Percentiles rank a stretch among this genome's conserved stretches.
Evolutionary conservation across 2,797 vertebrate genomes (phyloP).

Genomic region (Sebastes taczanowskii): DNA sequence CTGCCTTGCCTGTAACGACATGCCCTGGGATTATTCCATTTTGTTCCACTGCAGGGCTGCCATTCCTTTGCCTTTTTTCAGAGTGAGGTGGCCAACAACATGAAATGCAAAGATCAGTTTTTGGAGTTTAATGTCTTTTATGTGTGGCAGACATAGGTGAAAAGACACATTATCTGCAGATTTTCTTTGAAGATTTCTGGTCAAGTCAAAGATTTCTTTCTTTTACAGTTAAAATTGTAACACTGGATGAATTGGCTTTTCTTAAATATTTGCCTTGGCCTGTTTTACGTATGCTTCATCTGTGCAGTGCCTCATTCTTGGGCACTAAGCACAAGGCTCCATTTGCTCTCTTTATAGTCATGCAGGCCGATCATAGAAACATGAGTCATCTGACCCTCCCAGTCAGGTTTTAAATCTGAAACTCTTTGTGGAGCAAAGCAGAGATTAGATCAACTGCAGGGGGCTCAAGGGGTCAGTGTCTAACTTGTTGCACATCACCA

Average conservation of each 20-base stretch:
- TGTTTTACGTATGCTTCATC: slow-evolving; percentile 26
- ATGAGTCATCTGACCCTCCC: slow-evolving; percentile 81
- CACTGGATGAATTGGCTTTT: not conserved
- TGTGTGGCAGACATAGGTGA: not conserved
- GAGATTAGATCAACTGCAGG: slow-evolving; percentile 58
- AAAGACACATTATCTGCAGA: not conserved
- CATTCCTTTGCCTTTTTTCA: slow-evolving; percentile 66
- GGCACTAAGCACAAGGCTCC: slow-evolving; percentile 62
- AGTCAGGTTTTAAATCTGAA: slow-evolving; percentile 71
- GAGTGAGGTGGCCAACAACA: slow-evolving; percentile 24
- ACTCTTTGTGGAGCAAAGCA: slow-evolving; percentile 68
- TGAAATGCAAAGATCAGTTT: slow-evolving; percentile 21
- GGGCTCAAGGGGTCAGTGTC: slow-evolving; percentile 57
- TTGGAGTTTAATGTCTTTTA: not conserved
- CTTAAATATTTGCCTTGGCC: slow-evolving; percentile 13
- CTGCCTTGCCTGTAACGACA: slow-evolving; percentile 74
- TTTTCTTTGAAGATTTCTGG: not conserved
- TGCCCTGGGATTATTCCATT: slow-evolving; percentile 75
- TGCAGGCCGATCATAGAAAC: slow-evolving; percentile 78
- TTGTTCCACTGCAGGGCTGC: slow-evolving; percentile 59
- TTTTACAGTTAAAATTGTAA: not conserved
- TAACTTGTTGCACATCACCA: slow-evolving; percentile 39
- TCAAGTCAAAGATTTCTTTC: not conserved
- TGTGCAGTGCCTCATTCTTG: slow-evolving; percentile 59
- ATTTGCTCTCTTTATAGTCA: slow-evolving; percentile 80